Evolutionary conservation across 2,113 vertebrate species (phyloP).

Genomic region (Corydoras maculifer): DNA sequence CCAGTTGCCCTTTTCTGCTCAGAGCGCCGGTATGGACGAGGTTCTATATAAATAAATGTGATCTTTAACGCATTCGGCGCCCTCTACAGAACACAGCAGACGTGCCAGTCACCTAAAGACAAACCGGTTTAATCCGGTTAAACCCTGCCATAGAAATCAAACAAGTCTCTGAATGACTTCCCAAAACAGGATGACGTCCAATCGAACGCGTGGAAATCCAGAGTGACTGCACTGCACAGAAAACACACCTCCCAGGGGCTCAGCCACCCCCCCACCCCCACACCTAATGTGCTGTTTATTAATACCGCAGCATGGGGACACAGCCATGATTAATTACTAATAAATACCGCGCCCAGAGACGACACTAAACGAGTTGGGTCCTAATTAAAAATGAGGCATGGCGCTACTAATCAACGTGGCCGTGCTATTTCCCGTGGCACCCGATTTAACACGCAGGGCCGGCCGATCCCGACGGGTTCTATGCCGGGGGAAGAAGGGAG

Average conservation of each 20-base stretch:
- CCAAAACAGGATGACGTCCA: neutral
- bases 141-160: neutral
- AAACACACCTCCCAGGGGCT: constrained; percentile 9
- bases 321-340: constrained; percentile 35
- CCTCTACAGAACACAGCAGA: neutral
- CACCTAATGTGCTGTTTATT: constrained; percentile 27
- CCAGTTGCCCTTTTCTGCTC: too few species aligned
- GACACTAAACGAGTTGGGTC: constrained; percentile 22
- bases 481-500: too few species aligned
- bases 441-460: constrained; percentile 3
- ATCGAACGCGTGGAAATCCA: neutral
- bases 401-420: constrained; percentile 23
- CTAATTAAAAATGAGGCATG: constrained; percentile 34
- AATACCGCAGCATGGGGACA: constrained; percentile 24
- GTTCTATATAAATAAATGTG: neutral
- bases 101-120: too few species aligned
- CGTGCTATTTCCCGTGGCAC: constrained; percentile 6
- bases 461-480: neutral
- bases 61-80: neutral
- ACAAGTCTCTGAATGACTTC: neutral
- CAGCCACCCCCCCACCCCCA: constrained; percentile 16
- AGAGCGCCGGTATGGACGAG: too few species aligned
- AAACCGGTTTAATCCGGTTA: neutral
- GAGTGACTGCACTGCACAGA: constrained; percentile 4
- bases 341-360: constrained; percentile 33